Evolutionary conservation across 2,113 vertebrate genomes (phyloP), one percentile per base, ranked within the genome.

Genomic region (Ifrita kowaldi): DNA sequence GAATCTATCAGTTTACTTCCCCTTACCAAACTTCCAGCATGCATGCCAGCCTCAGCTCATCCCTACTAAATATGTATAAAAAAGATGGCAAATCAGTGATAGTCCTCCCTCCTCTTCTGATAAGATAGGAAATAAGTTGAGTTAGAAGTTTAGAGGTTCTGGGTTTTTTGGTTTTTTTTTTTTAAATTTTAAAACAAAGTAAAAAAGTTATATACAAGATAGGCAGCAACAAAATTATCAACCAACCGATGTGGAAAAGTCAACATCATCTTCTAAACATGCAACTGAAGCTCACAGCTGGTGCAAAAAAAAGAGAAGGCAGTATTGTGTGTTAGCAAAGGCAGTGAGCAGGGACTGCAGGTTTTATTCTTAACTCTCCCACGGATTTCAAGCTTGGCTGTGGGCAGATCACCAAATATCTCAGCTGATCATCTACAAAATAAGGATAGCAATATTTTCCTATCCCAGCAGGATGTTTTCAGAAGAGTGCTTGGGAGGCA

Each of bases 361-460:
- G 75, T 90, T 94, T 94, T 37, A 50, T 35, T 87, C 95, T 65
- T 63, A 80, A 94, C 59, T 96, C 93, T 96, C 95, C 87, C 95
- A 95, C 7, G 2, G 82, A 96, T 67, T 96, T 88, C 39, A 57
- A 90, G 71, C 35, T 56, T 0, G 0, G 55, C 85, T 90, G 75
- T 44, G 85, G 95, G 95, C 94, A 96, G 63, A 91, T 83, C 67
- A 97, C 89, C 96, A 97, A 96, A 76, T 95, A 74, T 93, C 91
- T 95, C 95, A 96, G 95, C 92, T 97, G 96, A 96, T 96, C 87
- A 94, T 85, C 91, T 84, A 87, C 79, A 96, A n/a, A 96, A 83
- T 90, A 83, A 94, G 85, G 92, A 88, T 3, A 92, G 71, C 26
- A 93, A 64, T 82, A 89, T 90, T 90, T 92, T 95, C 92, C 87